Evolutionary conservation across 2,113 vertebrate genomes (phyloP).

Genomic region (Tringa solitaria): DNA sequence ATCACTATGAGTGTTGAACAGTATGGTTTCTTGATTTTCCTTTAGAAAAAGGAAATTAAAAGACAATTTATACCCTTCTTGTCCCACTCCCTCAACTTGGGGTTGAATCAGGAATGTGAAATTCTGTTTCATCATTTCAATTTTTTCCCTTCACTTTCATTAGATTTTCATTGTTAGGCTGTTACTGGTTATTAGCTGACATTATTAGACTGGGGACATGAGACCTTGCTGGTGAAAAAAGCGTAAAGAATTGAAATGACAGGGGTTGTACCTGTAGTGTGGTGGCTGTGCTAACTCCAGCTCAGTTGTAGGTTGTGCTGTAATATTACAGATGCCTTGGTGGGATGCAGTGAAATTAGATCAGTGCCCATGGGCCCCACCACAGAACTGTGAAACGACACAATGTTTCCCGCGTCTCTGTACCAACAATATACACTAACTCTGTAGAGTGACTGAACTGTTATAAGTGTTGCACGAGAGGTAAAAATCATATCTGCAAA

Average conservation of each 20-base stretch:
- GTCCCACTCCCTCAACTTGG: background rate
- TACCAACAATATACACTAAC: background rate
- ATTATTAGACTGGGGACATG: background rate
- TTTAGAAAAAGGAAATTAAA: background rate
- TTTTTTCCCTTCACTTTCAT: background rate
- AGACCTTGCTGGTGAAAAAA: slow-evolving; percentile 15
- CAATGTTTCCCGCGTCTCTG: background rate
- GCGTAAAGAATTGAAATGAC: slow-evolving; percentile 36
- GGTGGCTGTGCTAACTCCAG: background rate
- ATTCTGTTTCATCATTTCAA: background rate
- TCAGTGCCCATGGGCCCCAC: slow-evolving; percentile 14
- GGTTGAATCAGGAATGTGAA: background rate
- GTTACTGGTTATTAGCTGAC: background rate
- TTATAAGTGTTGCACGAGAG: background rate
- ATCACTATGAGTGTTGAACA: background rate
- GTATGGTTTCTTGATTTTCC: background rate
- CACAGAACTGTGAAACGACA: background rate
- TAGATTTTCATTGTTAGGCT: background rate
- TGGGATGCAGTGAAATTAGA: slow-evolving; percentile 13
- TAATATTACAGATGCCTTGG: background rate
- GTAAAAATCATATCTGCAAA: background rate
- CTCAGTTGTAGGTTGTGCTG: background rate
- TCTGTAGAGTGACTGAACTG: background rate
- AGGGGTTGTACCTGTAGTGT: background rate
- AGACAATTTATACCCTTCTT: background rate